phyloP scores from a whole-genome alignment of 2,113 vertebrate species.

The Recurvirostra avosetta region DNA sequence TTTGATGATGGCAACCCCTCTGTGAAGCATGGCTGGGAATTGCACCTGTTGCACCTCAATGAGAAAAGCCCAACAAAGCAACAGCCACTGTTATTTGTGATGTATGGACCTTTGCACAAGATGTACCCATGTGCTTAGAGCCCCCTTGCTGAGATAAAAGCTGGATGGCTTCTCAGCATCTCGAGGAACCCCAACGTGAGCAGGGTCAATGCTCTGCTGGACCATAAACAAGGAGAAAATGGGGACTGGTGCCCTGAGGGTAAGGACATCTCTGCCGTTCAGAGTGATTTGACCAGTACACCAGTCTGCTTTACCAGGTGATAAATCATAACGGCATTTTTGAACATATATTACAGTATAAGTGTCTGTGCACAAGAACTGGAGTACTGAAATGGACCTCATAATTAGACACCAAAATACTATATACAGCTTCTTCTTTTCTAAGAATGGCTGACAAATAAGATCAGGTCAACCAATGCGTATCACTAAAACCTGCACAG shows the following conservation, averaged over 20 bases:
- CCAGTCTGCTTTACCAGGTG: background rate
- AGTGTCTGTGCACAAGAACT: background rate
- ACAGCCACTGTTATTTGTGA: background rate
- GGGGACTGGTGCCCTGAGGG: background rate
- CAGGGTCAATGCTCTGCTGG: background rate
- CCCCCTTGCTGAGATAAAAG: background rate
- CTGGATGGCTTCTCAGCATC: background rate
- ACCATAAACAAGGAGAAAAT: background rate
- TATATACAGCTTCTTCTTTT: background rate
- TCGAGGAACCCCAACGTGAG: fast-evolving
- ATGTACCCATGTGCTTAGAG: fast-evolving
- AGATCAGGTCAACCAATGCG: background rate
- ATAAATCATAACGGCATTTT: background rate
- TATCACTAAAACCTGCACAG: background rate
- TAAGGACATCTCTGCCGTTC: background rate
- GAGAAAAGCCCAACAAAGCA: background rate
- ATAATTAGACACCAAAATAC: background rate
- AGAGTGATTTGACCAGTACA: background rate
- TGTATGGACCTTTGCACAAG: background rate
- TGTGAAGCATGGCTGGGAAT: fast-evolving
- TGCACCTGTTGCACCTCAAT: fast-evolving
- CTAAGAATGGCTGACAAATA: background rate
- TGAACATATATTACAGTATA: background rate
- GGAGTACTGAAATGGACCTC: background rate
- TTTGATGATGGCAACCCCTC: background rate